Evolutionary conservation across 2,113 vertebrate species (phyloP), one percentile per base, ranked within the genome.

Genomic region (Epinephelus fuscoguttatus): DNA sequence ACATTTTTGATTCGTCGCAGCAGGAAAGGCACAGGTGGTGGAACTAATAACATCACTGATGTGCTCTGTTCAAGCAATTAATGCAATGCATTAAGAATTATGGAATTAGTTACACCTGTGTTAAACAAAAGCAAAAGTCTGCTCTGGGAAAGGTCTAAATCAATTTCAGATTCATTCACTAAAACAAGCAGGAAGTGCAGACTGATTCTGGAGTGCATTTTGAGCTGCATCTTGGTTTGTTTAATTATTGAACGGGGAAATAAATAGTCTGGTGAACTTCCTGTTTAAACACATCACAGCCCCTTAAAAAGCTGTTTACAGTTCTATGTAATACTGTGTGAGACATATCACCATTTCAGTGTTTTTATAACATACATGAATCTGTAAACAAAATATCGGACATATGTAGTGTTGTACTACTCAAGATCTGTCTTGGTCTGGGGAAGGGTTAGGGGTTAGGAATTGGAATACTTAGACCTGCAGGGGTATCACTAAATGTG

Each of bases 51-150:
- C 67, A 57, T 53, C 42, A 27, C 18, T 3, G 49, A 49, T 42
- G 45, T 42, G 27, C 15, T 69, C 49, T 75, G 42, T 56, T 67
- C 40, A 9, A 75, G 60, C 6, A 27, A 33, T 50, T 47, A 60
- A 40, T 70, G 13, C 33, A 64, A 56, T 0, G 40, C 37, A 71
- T 47, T 45, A 33, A 19, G 33, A 52, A 70, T 62, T 11, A 63
- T 6, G 63, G 55, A 49, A 80, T 68, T 72, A 49, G 68, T 66
- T 33, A 68, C 23, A 67, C 13, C 53, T 75, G 66, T 45, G 49
- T 49, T 27, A 45, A 50, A 63, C 19, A 8, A 33, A 50, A 62
- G 4, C 56, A 74, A 61, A 17, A 21, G 21, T 53, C 21, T 21
- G 30, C 45, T 25, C 9, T 15, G 25, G 25, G n/a, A 47, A 33